Evolutionary conservation across 2,113 vertebrate genomes (phyloP).

Genomic region (Pipa parva): DNA sequence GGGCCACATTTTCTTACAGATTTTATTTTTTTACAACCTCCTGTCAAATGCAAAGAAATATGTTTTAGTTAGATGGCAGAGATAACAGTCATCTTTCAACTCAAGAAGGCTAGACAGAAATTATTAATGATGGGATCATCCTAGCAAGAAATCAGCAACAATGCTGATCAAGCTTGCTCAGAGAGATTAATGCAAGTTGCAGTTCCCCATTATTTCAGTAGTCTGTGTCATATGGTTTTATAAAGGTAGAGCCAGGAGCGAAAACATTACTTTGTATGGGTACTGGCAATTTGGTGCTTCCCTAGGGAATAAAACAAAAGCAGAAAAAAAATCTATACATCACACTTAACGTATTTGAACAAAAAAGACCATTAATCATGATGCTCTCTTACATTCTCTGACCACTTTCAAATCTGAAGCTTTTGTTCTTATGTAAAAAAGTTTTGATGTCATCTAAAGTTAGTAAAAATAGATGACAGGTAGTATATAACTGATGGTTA

Average conservation of each 20-base stretch:
- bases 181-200: constrained; percentile 37
- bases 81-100: constrained; percentile 34
- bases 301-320: constrained; percentile 29
- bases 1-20: not conserved
- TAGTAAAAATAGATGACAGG: too few relatives aligned
- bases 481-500: too few relatives aligned
- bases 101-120: constrained; percentile 26
- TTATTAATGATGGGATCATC: constrained; percentile 35
- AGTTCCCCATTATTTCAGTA: constrained; percentile 35
- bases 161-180: constrained; percentile 36
- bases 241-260: constrained; percentile 11
- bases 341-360: constrained; percentile 30
- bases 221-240: constrained; percentile 33
- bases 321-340: constrained; percentile 36
- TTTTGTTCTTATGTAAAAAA: constrained; percentile 25
- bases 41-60: constrained; percentile 27
- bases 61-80: constrained; percentile 32
- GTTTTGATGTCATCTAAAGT: not conserved
- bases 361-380: constrained; percentile 36
- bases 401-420: constrained; percentile 28
- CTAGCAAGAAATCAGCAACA: constrained; percentile 38
- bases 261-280: constrained; percentile 28
- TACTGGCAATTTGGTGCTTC: constrained; percentile 32
- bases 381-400: constrained; percentile 9
- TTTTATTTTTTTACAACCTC: constrained; percentile 7